Evolutionary conservation across 2,113 vertebrate species (phyloP).

Genomic region (Ursus arctos): DNA sequence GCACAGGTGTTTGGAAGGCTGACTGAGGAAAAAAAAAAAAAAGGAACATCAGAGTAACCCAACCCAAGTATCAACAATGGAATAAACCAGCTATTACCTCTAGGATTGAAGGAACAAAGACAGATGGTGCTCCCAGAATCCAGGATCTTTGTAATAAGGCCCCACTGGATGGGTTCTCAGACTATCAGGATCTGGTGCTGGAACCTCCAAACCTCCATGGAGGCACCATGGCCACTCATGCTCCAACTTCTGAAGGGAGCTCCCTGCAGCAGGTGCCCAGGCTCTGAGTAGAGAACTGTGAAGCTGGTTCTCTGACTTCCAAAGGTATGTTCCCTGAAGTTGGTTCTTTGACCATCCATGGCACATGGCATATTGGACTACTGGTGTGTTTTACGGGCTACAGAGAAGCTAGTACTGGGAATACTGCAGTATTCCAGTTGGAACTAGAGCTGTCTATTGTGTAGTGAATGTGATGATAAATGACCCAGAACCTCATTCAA

Average conservation of each 20-base stretch:
- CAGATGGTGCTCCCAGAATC: background rate
- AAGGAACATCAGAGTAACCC: background rate
- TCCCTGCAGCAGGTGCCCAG: background rate
- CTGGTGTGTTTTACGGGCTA: background rate
- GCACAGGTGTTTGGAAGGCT: background rate
- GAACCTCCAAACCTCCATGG: background rate
- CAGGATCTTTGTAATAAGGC: background rate
- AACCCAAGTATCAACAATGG: background rate
- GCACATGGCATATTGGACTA: background rate
- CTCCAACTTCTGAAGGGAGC: background rate
- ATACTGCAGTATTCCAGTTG: background rate
- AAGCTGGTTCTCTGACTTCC: background rate
- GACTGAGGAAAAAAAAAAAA: background rate
- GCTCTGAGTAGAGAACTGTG: background rate
- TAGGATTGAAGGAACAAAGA: background rate
- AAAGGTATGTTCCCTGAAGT: background rate
- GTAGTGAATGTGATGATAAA: background rate
- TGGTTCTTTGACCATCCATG: background rate
- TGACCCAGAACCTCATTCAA: background rate
- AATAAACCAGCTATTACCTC: background rate
- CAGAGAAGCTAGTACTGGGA: background rate
- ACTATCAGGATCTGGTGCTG: background rate
- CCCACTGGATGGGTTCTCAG: background rate
- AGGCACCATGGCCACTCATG: background rate
- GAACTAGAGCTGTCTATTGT: background rate